These are phyloP conservation scores for Acestrorhynchus altus DNA, from an alignment of 2,797 vertebrate species.

Conservation along the genomic window DNA sequence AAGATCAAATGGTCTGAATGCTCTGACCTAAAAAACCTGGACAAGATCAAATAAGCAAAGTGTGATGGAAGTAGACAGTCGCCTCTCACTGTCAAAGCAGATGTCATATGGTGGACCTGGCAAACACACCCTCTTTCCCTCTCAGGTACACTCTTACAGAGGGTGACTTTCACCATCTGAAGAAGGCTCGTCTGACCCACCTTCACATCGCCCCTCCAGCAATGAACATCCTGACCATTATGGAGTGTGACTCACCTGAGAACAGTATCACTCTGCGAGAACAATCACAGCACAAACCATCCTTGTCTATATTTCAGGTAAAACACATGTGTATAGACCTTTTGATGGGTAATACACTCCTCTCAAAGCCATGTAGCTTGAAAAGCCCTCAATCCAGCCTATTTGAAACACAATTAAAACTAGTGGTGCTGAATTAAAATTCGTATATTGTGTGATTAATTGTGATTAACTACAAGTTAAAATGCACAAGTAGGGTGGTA, in stretches of 20 bases:
- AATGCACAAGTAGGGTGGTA: too few species aligned
- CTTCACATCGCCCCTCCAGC: conserved; percentile 82
- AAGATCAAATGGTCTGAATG: not conserved
- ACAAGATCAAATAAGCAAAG: not conserved
- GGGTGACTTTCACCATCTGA: conserved; percentile 96
- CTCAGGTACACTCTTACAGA: conserved; percentile 94
- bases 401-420: too few species aligned
- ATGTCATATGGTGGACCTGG: not conserved
- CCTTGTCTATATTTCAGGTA: conserved; percentile 91
- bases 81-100: not conserved
- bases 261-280: conserved; percentile 85
- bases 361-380: too few species aligned
- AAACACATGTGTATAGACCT: not conserved
- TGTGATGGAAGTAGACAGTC: not conserved
- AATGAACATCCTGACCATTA: conserved; percentile 94
- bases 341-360: not conserved
- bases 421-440: too few species aligned
- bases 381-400: too few species aligned
- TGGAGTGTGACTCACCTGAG: conserved; percentile 91
- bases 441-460: too few species aligned
- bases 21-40: not conserved
- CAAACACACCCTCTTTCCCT: not conserved
- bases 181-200: conserved; percentile 93
- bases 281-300: conserved; percentile 76
- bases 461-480: too few species aligned